Percentiles rank a stretch among this genome's conserved stretches.
Evolutionary conservation across 1,140 invertebrate genomes (phyloP).

Genomic region (Pantala flavescens): DNA sequence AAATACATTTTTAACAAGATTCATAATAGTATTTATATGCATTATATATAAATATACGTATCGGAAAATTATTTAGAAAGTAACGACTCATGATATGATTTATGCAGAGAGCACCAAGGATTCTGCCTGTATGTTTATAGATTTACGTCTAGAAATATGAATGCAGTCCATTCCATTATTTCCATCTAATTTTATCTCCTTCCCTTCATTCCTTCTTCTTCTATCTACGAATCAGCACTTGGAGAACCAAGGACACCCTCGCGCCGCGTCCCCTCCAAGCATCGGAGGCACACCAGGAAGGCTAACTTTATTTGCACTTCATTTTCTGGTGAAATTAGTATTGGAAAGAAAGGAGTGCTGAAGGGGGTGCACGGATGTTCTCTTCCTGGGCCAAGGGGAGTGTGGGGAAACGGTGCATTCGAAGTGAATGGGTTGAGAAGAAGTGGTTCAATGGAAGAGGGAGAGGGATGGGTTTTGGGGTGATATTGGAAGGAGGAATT

Average conservation of each 20-base stretch:
- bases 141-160: no score
- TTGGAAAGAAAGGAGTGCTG: neutral
- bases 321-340: neutral
- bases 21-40: no score
- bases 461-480: neutral
- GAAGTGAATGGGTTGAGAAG: neutral
- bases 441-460: neutral
- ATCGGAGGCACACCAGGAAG: neutral
- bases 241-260: neutral
- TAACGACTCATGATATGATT: no score
- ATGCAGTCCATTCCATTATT: no score
- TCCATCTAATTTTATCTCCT: no score
- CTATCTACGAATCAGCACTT: no score
- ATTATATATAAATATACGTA: no score
- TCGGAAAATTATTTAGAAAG: no score
- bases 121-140: no score
- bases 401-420: neutral
- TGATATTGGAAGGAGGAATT: neutral
- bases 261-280: neutral
- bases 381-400: neutral
- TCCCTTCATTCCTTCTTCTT: no score
- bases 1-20: no score
- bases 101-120: no score
- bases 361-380: neutral
- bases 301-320: constrained; percentile 9